phyloP scores from a whole-genome alignment of 1,140 invertebrate species.

The Phymorhynchus buccinoides region DNA sequence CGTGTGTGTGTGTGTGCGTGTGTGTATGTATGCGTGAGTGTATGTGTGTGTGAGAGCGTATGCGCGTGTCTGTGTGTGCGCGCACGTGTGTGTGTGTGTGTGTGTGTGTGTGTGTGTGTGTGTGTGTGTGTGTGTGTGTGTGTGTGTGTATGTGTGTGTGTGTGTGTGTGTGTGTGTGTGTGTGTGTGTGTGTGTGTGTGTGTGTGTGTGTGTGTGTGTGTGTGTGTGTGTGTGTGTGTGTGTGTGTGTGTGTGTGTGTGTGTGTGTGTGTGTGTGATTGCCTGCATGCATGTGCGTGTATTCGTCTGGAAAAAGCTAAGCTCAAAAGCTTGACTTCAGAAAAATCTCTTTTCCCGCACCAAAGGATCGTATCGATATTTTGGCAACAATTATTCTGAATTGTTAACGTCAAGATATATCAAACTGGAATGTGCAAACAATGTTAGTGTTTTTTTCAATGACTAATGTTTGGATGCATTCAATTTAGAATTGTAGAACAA shows the following conservation, averaged over 20 bases:
- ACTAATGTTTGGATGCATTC: too few species aligned
- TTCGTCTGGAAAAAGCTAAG: neutral
- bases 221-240: too few species aligned
- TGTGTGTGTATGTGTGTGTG: constrained; percentile 1
- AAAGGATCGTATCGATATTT: neutral
- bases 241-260: too few species aligned
- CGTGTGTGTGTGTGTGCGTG: neutral
- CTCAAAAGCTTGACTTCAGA: neutral
- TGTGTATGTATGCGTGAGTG: neutral
- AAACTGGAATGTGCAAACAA: too few species aligned
- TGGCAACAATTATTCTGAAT: too few species aligned
- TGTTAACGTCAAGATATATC: too few species aligned
- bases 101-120: constrained; percentile 16
- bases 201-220: too few species aligned
- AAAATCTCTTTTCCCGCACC: neutral
- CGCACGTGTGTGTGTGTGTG: neutral
- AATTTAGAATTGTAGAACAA: neutral
- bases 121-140: constrained; percentile 22
- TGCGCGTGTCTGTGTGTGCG: neutral
- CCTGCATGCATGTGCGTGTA: neutral
- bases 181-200: too few species aligned
- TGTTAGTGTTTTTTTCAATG: too few species aligned
- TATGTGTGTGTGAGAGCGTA: neutral
- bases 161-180: too few species aligned
- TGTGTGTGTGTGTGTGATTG: too few species aligned